Percentiles rank a stretch among this genome's conserved stretches.
Evolutionary conservation across 1,140 invertebrate genomes (phyloP).

Genomic region (Zaprionus kolodkinae): DNA sequence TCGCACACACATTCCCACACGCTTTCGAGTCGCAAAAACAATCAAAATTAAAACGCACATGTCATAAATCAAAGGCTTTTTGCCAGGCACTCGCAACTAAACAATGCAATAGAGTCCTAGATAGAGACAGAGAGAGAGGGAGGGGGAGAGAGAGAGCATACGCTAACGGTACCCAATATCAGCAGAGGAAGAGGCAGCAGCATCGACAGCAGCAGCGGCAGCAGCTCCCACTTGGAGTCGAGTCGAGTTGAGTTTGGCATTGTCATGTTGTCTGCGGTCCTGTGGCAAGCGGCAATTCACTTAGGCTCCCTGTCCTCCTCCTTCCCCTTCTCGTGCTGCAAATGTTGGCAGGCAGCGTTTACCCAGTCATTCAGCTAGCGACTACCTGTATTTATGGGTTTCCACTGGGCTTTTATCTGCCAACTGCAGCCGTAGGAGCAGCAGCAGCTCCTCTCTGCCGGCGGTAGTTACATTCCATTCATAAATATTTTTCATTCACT

Average conservation of each 20-base stretch:
- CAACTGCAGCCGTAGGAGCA: conserved; percentile 30
- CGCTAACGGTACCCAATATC: background rate
- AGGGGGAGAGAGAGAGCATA: background rate
- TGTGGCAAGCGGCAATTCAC: conserved; percentile 69
- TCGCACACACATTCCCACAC: background rate
- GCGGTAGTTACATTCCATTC: conserved; percentile 79
- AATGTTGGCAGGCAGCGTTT: conserved; percentile 72
- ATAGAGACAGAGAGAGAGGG: background rate
- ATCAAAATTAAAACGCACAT: conserved; percentile 77
- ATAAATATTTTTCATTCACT: conserved; percentile 82
- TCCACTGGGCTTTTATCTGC: conserved; percentile 74
- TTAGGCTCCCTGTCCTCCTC: conserved; percentile 38
- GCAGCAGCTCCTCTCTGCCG: background rate
- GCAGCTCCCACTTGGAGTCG: conserved; percentile 15
- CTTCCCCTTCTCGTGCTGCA: conserved; percentile 15
- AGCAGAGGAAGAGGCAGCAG: background rate
- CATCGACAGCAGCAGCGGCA: conserved; percentile 19
- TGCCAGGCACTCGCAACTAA: conserved; percentile 49
- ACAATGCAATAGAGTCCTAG: conserved; percentile 51
- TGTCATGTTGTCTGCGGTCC: conserved; percentile 65
- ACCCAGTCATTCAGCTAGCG: conserved; percentile 68
- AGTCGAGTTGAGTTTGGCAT: conserved; percentile 53
- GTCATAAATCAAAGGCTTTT: conserved; percentile 76
- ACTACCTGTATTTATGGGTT: conserved; percentile 78
- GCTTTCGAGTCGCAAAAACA: conserved; percentile 47